phyloP scores from a whole-genome alignment of 2,888 invertebrate species.

The Hydriomena furcata region DNA sequence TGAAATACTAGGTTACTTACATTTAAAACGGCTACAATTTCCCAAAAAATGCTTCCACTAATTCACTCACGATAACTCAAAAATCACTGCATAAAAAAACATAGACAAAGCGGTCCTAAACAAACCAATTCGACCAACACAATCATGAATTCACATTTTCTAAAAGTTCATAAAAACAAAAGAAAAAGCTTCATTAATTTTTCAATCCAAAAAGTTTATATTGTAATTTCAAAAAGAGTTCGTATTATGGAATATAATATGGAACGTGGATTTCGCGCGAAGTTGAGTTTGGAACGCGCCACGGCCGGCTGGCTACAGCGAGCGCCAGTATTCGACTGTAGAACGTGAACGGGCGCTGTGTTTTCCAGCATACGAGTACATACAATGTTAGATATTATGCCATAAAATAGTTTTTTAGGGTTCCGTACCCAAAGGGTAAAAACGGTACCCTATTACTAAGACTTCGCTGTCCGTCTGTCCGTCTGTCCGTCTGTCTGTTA shows the following conservation, averaged over 20 bases:
- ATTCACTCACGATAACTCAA: background rate
- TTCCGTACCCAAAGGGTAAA: too few species aligned
- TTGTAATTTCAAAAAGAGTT: too few species aligned
- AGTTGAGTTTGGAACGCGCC: slow-evolving; percentile 6
- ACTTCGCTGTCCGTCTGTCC: too few species aligned
- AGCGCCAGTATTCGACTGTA: slow-evolving; percentile 16
- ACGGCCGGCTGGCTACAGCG: slow-evolving; percentile 10
- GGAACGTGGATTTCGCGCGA: slow-evolving; percentile 11
- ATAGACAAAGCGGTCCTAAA: background rate
- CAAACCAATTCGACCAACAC: too few species aligned
- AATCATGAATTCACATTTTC: too few species aligned
- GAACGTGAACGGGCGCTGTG: background rate
- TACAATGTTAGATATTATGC: background rate
- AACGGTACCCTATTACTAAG: too few species aligned
- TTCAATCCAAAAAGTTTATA: too few species aligned
- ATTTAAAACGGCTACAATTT: slow-evolving; percentile 5
- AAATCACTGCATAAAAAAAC: background rate
- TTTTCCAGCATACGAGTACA: too few species aligned
- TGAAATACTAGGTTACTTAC: slow-evolving; percentile 10
- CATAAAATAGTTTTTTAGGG: background rate
- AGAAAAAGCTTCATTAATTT: too few species aligned
- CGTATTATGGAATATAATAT: too few species aligned
- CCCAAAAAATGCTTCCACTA: background rate
- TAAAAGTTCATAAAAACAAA: too few species aligned
- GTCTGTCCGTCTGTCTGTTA: too few species aligned